Conservation (phyloP, 1,140 invertebrate species). For the Pissodes strobi region DNA sequence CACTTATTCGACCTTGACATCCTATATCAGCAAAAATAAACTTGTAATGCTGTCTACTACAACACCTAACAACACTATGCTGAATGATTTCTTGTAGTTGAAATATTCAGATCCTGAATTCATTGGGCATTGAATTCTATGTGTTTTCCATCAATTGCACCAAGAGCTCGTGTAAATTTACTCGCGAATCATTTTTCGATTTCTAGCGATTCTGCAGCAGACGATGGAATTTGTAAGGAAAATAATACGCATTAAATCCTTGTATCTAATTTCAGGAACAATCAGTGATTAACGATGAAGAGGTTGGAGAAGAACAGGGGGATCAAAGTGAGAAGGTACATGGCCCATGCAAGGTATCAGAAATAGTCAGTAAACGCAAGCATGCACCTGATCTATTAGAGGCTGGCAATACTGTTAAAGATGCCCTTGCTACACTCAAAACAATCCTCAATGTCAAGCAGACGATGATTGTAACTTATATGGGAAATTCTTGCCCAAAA, state of each 20-base stretch:
- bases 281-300: constrained; percentile 6
- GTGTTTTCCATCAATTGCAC: too few relatives aligned
- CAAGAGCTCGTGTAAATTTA: constrained; percentile 39
- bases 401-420: constrained; percentile 24
- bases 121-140: too few relatives aligned
- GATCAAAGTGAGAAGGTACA: neutral
- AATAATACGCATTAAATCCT: constrained; percentile 16
- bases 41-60: too few relatives aligned
- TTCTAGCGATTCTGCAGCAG: constrained; percentile 23
- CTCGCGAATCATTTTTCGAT: constrained; percentile 20
- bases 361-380: constrained; percentile 1
- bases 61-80: too few relatives aligned
- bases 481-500: constrained; percentile 42
- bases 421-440: constrained; percentile 7
- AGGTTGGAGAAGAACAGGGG: neutral
- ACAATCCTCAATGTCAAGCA: neutral
- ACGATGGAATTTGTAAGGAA: constrained; percentile 21
- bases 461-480: constrained; percentile 26
- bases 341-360: neutral
- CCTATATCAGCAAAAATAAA: too few relatives aligned
- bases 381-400: constrained; percentile 18
- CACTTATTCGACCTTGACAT: too few relatives aligned
- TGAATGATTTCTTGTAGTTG: too few relatives aligned
- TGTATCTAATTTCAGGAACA: constrained; percentile 15
- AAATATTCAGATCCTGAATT: too few relatives aligned